These are phyloP conservation scores for Brachionus calyciflorus DNA, from an alignment of 1,140 invertebrate genomes.

Conservation along the genomic window DNA sequence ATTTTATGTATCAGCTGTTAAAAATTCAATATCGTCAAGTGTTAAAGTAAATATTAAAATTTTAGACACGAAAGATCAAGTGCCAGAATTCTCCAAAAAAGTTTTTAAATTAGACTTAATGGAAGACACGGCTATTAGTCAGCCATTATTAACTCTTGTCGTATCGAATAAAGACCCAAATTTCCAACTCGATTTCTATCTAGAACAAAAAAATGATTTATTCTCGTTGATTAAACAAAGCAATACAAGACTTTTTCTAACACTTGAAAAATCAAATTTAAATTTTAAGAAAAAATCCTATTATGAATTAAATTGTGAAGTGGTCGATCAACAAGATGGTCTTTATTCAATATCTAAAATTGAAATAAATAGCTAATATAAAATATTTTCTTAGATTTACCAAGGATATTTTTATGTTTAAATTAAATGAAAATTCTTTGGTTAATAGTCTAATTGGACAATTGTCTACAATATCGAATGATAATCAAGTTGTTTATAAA, in stretches of 20 bases:
- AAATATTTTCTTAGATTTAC: conserved; percentile 34
- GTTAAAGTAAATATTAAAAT: conserved; percentile 44
- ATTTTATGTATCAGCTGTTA: conserved; percentile 24
- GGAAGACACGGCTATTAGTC: conserved; percentile 1
- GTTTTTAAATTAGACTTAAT: background rate
- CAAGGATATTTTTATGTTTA: conserved; percentile 20
- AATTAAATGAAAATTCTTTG: conserved; percentile 7
- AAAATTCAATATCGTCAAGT: background rate
- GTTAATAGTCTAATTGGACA: background rate
- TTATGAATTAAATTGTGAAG: background rate
- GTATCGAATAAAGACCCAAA: conserved; percentile 10
- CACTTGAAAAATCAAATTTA: conserved; percentile 31
- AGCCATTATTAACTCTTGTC: conserved; percentile 17
- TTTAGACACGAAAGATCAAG: conserved; percentile 3
- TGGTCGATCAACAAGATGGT: conserved; percentile 25
- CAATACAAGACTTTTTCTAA: conserved; percentile 1
- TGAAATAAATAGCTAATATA: conserved; percentile 5
- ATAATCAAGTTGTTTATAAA: background rate
- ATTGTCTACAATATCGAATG: background rate
- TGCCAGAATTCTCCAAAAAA: conserved; percentile 9
- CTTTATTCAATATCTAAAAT: conserved; percentile 28
- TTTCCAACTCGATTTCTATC: background rate
- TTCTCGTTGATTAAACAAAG: conserved; percentile 29
- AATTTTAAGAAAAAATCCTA: conserved; percentile 31
- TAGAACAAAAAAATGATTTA: conserved; percentile 2